phyloP scores from a whole-genome alignment of 1,140 invertebrate genomes.

The Aporrectodea caliginosa region DNA sequence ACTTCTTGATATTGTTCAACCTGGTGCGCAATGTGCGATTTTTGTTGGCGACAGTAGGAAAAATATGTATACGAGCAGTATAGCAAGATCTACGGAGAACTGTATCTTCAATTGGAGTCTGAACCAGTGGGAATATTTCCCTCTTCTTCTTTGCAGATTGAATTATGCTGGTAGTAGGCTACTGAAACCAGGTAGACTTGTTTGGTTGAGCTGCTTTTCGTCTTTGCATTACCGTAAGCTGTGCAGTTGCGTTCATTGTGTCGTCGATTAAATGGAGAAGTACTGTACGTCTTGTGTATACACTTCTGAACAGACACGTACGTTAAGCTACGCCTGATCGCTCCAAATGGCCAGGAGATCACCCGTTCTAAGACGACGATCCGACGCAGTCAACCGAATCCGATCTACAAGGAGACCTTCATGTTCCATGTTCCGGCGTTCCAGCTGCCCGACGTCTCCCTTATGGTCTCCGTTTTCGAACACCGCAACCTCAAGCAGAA shows the following conservation, averaged over 20 bases:
- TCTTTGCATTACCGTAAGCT: no score
- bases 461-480: conserved; percentile 90
- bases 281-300: background rate
- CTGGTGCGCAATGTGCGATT: no score
- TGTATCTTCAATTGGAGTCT: no score
- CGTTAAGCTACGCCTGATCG: conserved; percentile 83
- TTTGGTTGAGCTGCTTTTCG: background rate
- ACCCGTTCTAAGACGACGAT: conserved; percentile 85
- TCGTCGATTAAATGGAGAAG: background rate
- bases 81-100: no score
- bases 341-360: conserved; percentile 87
- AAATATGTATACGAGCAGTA: no score
- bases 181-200: background rate
- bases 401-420: conserved; percentile 91
- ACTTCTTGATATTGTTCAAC: no score
- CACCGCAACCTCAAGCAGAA: conserved; percentile 86
- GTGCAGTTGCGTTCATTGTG: no score
- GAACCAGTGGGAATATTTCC: background rate
- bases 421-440: conserved; percentile 93
- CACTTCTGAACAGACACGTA: conserved; percentile 71
- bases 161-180: background rate
- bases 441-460: conserved; percentile 86
- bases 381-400: conserved; percentile 84
- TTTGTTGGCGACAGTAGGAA: no score
- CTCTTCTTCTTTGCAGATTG: background rate